These are phyloP conservation scores for Gila robusta DNA, from an alignment of 2,797 vertebrate genomes.

Conservation along the genomic window DNA sequence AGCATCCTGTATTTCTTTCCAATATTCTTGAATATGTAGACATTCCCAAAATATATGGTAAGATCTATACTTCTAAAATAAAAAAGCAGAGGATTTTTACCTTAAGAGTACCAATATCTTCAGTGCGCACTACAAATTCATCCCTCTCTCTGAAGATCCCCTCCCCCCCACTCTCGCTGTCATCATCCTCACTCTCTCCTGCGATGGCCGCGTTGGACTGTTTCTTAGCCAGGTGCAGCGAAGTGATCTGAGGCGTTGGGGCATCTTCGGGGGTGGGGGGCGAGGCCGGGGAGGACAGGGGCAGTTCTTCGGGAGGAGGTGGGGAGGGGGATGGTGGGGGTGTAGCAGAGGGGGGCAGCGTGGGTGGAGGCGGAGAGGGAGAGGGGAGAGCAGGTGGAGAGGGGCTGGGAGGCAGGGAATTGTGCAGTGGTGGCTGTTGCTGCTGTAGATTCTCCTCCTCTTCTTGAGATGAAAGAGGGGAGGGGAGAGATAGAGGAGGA, in stretches of 20 bases:
- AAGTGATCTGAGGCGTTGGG: constrained; percentile 79
- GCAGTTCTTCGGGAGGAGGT: constrained; percentile 61
- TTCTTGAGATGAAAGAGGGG: constrained; percentile 60
- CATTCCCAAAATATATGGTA: too few relatives aligned
- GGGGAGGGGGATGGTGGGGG: constrained; percentile 68
- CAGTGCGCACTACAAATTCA: constrained; percentile 90
- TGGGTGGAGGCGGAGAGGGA: constrained; percentile 72
- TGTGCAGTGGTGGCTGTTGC: constrained; percentile 60
- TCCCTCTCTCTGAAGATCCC: constrained; percentile 91
- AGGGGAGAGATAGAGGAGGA: constrained; percentile 64
- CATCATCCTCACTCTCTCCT: constrained; percentile 89
- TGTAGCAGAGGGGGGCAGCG: constrained; percentile 76
- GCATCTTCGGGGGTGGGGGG: constrained; percentile 85
- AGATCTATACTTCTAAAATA: neutral
- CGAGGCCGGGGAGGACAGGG: constrained; percentile 74
- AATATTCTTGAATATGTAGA: too few relatives aligned
- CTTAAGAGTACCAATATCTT: constrained; percentile 90
- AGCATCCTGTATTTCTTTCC: too few relatives aligned
- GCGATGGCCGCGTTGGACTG: constrained; percentile 87
- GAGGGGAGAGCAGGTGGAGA: constrained; percentile 65
- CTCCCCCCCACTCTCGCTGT: constrained; percentile 88
- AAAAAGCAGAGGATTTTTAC: constrained; percentile 65
- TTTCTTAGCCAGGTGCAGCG: constrained; percentile 90
- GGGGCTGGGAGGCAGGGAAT: constrained; percentile 68
- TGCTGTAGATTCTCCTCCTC: constrained; percentile 54